Conservation (phyloP, 2,113 vertebrate species). For the Oostethus manadensis region DNA sequence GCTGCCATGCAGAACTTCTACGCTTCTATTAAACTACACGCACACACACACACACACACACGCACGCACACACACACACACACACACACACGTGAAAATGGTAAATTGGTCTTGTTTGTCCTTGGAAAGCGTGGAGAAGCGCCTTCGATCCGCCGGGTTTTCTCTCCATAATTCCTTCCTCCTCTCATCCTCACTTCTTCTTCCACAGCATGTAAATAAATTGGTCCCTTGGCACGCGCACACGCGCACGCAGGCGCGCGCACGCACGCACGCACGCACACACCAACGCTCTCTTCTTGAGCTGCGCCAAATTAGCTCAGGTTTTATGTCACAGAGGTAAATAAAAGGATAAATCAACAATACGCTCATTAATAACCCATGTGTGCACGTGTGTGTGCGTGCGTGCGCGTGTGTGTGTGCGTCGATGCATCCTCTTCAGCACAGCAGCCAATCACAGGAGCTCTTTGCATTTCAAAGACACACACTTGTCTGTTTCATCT, state of each 20-base stretch:
- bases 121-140: constrained; percentile 41
- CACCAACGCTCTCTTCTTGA: constrained; percentile 23
- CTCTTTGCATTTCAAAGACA: constrained; percentile 74
- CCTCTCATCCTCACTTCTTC: constrained; percentile 46
- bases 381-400: constrained; percentile 12
- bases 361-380: constrained; percentile 49
- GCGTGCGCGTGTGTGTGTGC: constrained; percentile 11
- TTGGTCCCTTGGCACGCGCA: constrained; percentile 60
- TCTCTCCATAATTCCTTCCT: constrained; percentile 50
- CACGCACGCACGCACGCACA: constrained; percentile 13
- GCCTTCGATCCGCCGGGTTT: constrained; percentile 43
- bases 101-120: constrained; percentile 51
- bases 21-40: too few species aligned
- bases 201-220: constrained; percentile 71
- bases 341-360: constrained; percentile 60
- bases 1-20: too few species aligned
- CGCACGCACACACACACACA: constrained; percentile 5
- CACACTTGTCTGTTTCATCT: constrained; percentile 67
- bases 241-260: neutral
- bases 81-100: constrained; percentile 30
- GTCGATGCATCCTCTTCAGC: constrained; percentile 39
- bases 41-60: constrained; percentile 6
- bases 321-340: constrained; percentile 53
- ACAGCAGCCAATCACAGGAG: constrained; percentile 50
- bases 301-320: constrained; percentile 42